Base-by-base conservation (phyloP, 2,113 vertebrate species). In the Elgaria multicarinata region DNA sequence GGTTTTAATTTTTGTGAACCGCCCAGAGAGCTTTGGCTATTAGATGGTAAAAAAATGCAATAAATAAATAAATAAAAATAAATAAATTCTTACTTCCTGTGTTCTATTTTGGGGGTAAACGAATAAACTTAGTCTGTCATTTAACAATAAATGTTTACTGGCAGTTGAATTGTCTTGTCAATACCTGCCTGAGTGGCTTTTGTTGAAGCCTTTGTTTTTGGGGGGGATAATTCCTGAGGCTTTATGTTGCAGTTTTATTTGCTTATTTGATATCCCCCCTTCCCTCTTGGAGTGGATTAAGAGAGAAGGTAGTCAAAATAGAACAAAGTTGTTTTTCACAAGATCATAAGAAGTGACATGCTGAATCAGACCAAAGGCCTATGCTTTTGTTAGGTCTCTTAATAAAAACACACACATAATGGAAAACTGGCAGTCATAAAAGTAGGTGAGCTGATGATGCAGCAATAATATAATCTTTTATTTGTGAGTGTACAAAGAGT, bases 381-480 rank as follows among this genome's bases (percentile, higher is more conserved):
- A 18, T 62, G 58, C 58, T 69, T 84, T 6, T 0, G 0, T 0
- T 82, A 16, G 33, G 14, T 55, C 6, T 2, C 50, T 81, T 24
- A 1, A 2, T 46, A 2, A 66, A 33, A 62, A 18, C 3, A 0
- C 58, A 79, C 8, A 42, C 3, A 44, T 10, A 87, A 71, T 33
- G 42, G 20, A 36, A 81, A 39, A 66, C 13, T 67, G 72, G 0
- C 0, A 6, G 36, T 55, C 42, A 39, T 77, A 66, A 84, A n/a
- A 84, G 10, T 67, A 46, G 44, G 53, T 64, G 18, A 71, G 3
- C 7, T 1, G 0, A 0, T 55, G 44, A 2, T 6, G 13, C 13
- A n/a, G 42, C 9, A 0, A 46, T 42, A 10, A 64, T 12, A 0
- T 28, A 2, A 0, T 0, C 0, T 3, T n/a, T 36, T 12, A 0